phyloP scores from a whole-genome alignment of 2,888 invertebrate genomes.

The Emmelina monodactyla region DNA sequence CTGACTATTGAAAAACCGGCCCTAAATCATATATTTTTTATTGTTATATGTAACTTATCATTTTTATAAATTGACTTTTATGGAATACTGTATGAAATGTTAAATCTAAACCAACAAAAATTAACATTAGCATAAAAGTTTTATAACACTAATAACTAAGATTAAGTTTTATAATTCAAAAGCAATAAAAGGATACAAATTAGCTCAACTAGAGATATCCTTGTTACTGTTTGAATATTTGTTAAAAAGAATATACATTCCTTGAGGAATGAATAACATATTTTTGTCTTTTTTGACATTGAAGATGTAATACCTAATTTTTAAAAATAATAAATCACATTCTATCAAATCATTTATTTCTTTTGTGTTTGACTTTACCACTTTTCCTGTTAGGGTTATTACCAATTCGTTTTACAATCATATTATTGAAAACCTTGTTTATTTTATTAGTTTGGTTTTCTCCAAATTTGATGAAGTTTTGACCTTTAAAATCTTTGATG shows the following conservation, averaged over 20 bases:
- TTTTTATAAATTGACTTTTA: too few relatives aligned
- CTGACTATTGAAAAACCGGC: too few relatives aligned
- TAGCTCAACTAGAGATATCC: neutral
- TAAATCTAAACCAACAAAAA: too few relatives aligned
- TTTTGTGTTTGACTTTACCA: conserved; percentile 27
- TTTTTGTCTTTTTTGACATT: conserved; percentile 56
- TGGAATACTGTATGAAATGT: too few relatives aligned
- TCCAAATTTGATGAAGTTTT: conserved; percentile 39
- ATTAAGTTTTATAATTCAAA: neutral
- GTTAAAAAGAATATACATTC: conserved; percentile 27
- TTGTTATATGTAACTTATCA: too few relatives aligned
- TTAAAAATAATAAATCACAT: conserved; percentile 34
- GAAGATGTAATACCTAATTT: conserved; percentile 34
- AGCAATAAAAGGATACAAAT: neutral
- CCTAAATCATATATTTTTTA: too few relatives aligned
- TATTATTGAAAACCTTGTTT: conserved; percentile 35
- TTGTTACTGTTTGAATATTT: neutral
- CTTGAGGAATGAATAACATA: conserved; percentile 40
- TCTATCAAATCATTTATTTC: conserved; percentile 22
- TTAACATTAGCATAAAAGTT: too few relatives aligned
- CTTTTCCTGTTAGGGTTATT: conserved; percentile 47
- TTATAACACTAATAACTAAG: too few relatives aligned
- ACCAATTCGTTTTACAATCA: conserved; percentile 44
- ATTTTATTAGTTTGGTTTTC: conserved; percentile 19
- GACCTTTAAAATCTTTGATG: conserved; percentile 34